phyloP scores from a whole-genome alignment of 2,888 invertebrate species.

The Barypeithes pellucidus region DNA sequence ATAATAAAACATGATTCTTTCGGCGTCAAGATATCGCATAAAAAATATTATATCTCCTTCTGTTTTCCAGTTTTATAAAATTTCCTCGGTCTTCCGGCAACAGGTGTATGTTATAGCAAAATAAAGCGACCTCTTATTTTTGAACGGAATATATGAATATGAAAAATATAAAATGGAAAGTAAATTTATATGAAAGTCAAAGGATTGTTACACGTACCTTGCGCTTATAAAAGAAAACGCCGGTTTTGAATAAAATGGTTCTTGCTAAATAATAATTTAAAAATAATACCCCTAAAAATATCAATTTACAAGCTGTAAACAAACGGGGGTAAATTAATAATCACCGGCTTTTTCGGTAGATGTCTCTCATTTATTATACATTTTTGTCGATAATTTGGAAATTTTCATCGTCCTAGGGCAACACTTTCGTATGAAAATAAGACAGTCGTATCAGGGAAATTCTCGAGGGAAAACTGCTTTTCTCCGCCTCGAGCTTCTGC shows the following conservation, averaged over 20 bases:
- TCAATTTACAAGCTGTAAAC: background rate
- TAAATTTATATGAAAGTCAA: no score
- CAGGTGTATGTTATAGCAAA: background rate
- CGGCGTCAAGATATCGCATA: background rate
- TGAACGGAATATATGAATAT: background rate
- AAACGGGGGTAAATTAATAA: background rate
- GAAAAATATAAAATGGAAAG: no score
- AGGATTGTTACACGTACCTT: no score
- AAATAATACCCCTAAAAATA: no score
- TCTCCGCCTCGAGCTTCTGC: background rate
- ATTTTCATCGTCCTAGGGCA: background rate
- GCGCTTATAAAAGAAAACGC: no score
- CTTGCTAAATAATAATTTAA: no score
- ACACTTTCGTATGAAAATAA: background rate
- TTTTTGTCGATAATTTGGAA: background rate
- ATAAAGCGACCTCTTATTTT: background rate
- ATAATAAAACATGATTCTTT: background rate
- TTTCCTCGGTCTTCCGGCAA: background rate
- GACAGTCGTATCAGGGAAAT: background rate
- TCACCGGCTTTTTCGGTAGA: background rate
- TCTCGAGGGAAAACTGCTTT: background rate
- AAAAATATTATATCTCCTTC: constrained; percentile 6
- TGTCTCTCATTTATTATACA: background rate
- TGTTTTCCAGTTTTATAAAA: constrained; percentile 1
- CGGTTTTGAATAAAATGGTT: no score